Evolutionary conservation across 2,113 vertebrate species (phyloP).

Genomic region (Brachionichthys hirsutus): DNA sequence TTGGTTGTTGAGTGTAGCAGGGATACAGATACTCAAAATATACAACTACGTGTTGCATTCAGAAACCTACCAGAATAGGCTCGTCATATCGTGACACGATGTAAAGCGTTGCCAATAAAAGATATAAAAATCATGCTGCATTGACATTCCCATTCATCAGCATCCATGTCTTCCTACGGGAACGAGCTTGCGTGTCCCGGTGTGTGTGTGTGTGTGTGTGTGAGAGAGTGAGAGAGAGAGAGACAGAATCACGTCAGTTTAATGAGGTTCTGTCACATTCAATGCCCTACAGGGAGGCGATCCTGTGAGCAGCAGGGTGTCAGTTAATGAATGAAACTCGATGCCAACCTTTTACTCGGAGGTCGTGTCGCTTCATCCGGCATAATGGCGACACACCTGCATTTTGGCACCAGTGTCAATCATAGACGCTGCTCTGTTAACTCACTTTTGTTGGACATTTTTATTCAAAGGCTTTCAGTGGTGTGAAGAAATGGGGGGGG

Average conservation of each 20-base stretch:
- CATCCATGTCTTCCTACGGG: too few relatives aligned
- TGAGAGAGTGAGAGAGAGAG: conserved; percentile 54
- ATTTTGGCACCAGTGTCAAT: conserved; percentile 70
- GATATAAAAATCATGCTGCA: too few relatives aligned
- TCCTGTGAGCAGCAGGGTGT: conserved; percentile 49
- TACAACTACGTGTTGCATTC: too few relatives aligned
- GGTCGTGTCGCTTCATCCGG: conserved; percentile 53
- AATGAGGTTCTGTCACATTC: conserved; percentile 43
- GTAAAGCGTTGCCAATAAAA: too few relatives aligned
- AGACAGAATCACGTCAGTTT: conserved; percentile 56
- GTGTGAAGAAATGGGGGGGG: conserved; percentile 24
- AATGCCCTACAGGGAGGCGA: conserved; percentile 56
- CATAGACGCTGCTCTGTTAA: conserved; percentile 58
- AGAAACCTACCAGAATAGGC: too few relatives aligned
- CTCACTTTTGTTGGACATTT: conserved; percentile 58
- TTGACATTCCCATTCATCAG: too few relatives aligned
- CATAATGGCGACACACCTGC: conserved; percentile 60
- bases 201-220: conserved; percentile 9
- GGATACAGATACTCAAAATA: too few relatives aligned
- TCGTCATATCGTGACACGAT: too few relatives aligned
- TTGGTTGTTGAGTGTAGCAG: too few relatives aligned
- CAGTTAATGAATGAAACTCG: conserved; percentile 68
- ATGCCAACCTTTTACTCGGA: conserved; percentile 47
- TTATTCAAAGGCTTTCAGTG: conserved; percentile 59
- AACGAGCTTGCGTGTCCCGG: conserved; percentile 22